Percentiles rank a stretch among this genome's conserved stretches.
phyloP scores from a whole-genome alignment of 2,113 vertebrate genomes.

The Oncorhynchus clarkii region DNA sequence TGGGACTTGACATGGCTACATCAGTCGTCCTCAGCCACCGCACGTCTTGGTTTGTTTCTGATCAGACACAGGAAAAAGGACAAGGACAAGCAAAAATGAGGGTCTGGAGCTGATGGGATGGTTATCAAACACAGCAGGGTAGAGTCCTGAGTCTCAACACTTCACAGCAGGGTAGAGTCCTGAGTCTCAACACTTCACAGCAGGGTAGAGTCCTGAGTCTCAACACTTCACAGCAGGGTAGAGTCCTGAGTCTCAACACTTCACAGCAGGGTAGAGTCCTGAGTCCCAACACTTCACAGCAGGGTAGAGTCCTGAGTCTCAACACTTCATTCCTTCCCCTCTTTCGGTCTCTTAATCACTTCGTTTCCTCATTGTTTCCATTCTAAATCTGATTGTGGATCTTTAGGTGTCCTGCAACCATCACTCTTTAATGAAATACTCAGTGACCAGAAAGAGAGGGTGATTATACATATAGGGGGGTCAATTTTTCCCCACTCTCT shows the following conservation, averaged over 20 bases:
- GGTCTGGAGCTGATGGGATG: slow-evolving; percentile 64
- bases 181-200: slow-evolving; percentile 66
- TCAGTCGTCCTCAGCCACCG: slow-evolving; percentile 71
- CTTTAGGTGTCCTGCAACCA: slow-evolving; percentile 54
- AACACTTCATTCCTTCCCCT: slow-evolving; percentile 68
- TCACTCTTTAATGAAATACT: slow-evolving; percentile 65
- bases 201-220: slow-evolving; percentile 52
- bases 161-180: slow-evolving; percentile 20
- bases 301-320: slow-evolving; percentile 56
- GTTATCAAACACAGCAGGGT: slow-evolving; percentile 72
- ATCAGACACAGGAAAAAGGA: slow-evolving; percentile 72
- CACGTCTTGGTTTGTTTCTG: slow-evolving; percentile 76
- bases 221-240: slow-evolving; percentile 53
- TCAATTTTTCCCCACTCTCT: slow-evolving; percentile 12
- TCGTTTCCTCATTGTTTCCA: slow-evolving; percentile 70
- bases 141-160: slow-evolving; percentile 16
- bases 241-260: slow-evolving; percentile 65
- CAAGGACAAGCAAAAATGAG: slow-evolving; percentile 67
- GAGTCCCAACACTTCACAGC: slow-evolving; percentile 66
- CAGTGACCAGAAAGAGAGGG: slow-evolving; percentile 54
- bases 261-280: slow-evolving; percentile 39
- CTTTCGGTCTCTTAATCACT: slow-evolving; percentile 67
- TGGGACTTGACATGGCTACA: slow-evolving; percentile 68
- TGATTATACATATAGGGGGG: slow-evolving; percentile 22
- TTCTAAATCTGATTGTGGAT: slow-evolving; percentile 65